Evolutionary conservation across 1,140 invertebrate genomes (phyloP).

Genomic region (Heliconius hermathena): DNA sequence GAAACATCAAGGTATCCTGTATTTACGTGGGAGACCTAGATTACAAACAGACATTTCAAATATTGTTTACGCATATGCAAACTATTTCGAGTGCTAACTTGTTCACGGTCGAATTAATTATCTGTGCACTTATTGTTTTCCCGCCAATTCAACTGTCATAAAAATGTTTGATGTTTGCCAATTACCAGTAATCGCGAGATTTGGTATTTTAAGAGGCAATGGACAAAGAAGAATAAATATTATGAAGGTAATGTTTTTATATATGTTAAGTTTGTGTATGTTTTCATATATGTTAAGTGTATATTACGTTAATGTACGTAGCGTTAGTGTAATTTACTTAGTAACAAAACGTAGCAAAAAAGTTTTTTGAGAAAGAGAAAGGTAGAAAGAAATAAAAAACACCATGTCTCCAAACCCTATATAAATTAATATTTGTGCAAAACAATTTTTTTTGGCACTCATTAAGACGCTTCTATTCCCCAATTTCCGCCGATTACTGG

Average conservation of each 20-base stretch:
- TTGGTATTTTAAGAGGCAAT: neutral
- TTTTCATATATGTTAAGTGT: neutral
- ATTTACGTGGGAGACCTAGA: constrained; percentile 10
- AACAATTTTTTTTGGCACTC: no score
- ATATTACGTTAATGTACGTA: neutral
- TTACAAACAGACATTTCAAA: constrained; percentile 10
- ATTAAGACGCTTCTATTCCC: no score
- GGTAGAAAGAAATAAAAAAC: no score
- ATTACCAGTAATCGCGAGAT: neutral
- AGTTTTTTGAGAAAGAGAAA: no score
- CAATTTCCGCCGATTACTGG: no score
- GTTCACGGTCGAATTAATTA: constrained; percentile 16
- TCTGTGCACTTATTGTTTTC: constrained; percentile 14
- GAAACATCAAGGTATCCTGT: constrained; percentile 6
- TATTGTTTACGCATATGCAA: constrained; percentile 22
- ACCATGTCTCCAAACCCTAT: no score
- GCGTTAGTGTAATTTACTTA: neutral
- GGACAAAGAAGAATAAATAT: neutral
- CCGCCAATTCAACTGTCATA: constrained; percentile 27
- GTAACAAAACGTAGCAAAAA: neutral
- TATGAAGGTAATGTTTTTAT: neutral
- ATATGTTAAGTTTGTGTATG: neutral
- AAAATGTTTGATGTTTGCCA: constrained; percentile 7
- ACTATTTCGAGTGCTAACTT: constrained; percentile 28
- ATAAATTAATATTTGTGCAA: no score